Evolutionary conservation across 2,888 invertebrate species (phyloP), one percentile per base, ranked within the genome.

Genomic region (Lasioglossum vierecki): DNA sequence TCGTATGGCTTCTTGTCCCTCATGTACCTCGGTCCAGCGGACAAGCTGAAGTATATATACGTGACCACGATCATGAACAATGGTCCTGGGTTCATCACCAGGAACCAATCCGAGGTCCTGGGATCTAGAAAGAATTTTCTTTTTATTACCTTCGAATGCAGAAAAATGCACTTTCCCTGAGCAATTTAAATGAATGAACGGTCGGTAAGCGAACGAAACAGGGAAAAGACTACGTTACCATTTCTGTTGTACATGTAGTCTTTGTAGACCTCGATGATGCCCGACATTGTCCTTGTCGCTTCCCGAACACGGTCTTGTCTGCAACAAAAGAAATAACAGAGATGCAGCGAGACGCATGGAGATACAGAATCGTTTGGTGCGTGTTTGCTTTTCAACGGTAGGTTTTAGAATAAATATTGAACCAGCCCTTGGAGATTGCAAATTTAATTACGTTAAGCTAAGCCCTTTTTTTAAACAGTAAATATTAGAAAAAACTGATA

Each of bases 1-100:
- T 98, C 96, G 93, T 97, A 97, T 0, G 99, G 98, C 92, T 98
- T 97, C 91, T 98, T 96, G 94, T 98, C 96, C 85, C 97, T 96
- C 99, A 99, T 99, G 91, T 97, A 97, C 87, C 96, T 96, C 0
- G 99, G 99, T 0, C 99, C 99, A 95, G 97, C 97, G 88, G 96
- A 96, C 41, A 96, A 91, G 13, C 97, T 97, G 94, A 98, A 97
- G 94, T 97, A 97, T 70, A 97, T 93, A 92, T 98, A 98, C 60
- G 96, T 94, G 3, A 95, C 96, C 70, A 98, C 93, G 79, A 98
- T 97, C 63, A 96, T 96, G 26, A 97, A 90, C 13, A 97, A 95
- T 0, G 97, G 97, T 26, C 97, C 94, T 0, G 98, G 98, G 74
- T 97, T 96, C 46, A 95, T 95, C 87, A 97, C 96, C 76, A 98